A percentile compares a stretch with the other conserved stretches of the same genome.
phyloP scores from a whole-genome alignment of 2,797 vertebrate species.

The Macrochelys suwanniensis region DNA sequence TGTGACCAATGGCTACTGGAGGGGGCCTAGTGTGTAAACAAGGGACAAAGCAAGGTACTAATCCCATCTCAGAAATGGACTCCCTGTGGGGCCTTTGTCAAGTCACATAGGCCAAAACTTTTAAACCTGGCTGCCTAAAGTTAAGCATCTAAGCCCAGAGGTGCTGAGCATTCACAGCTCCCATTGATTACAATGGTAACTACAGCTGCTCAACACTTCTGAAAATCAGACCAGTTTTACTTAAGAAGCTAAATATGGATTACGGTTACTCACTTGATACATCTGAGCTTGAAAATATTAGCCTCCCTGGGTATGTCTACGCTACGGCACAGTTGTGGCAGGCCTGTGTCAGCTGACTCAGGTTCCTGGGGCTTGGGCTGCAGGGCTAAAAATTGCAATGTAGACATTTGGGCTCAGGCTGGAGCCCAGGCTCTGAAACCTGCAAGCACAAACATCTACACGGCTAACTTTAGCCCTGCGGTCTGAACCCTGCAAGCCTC shows the following conservation, averaged over 20 bases:
- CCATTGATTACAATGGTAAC: background rate
- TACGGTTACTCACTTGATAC: background rate
- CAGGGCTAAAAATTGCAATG: background rate
- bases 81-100: background rate
- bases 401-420: background rate
- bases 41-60: background rate
- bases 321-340: background rate
- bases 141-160: background rate
- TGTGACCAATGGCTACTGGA: background rate
- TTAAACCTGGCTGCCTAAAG: background rate
- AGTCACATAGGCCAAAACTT: background rate
- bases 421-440: background rate
- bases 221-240: background rate
- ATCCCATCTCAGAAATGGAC: background rate
- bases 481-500: background rate
- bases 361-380: background rate
- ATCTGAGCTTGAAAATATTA: background rate
- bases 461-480: background rate
- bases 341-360: background rate
- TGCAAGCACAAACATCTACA: background rate
- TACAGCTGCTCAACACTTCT: background rate
- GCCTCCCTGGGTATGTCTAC: background rate
- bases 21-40: background rate
- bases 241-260: rapidly evolving
- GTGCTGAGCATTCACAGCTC: background rate